Conservation (phyloP, 2,888 invertebrate genomes). For the Trissolcus japonicus region DNA sequence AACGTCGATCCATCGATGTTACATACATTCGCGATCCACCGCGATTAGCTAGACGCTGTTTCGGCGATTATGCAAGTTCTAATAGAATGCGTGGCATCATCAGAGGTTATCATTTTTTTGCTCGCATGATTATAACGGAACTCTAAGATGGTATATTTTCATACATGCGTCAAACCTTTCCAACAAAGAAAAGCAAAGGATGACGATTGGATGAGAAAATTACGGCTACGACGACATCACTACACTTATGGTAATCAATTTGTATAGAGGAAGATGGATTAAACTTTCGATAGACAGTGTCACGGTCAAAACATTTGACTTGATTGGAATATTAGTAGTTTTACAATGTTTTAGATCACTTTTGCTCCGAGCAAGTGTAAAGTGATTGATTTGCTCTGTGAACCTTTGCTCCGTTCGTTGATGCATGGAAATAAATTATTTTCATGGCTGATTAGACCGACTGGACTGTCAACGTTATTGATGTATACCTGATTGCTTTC, state of each 20-base stretch:
- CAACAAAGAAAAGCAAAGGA: no score
- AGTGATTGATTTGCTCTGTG: constrained; percentile 9
- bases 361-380: constrained; percentile 1
- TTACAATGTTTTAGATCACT: neutral
- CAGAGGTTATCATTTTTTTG: constrained; percentile 55
- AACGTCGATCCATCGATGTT: constrained; percentile 51
- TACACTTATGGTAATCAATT: constrained; percentile 37
- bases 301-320: constrained; percentile 13
- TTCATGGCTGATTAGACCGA: constrained; percentile 11
- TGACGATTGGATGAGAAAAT: constrained; percentile 16
- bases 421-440: constrained; percentile 6
- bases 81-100: constrained; percentile 58
- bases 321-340: constrained; percentile 8
- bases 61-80: constrained; percentile 47
- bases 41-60: constrained; percentile 43
- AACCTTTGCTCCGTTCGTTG: neutral
- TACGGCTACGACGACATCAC: constrained; percentile 31
- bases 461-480: constrained; percentile 15
- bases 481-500: constrained; percentile 12
- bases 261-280: constrained; percentile 35
- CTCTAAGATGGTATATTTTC: constrained; percentile 63
- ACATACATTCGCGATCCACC: constrained; percentile 43
- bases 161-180: constrained; percentile 68
- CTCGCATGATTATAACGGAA: constrained; percentile 13
- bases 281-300: constrained; percentile 20